These are phyloP conservation scores for Dissostichus mawsoni DNA, from an alignment of 2,113 vertebrate species.

Conservation along the genomic window DNA sequence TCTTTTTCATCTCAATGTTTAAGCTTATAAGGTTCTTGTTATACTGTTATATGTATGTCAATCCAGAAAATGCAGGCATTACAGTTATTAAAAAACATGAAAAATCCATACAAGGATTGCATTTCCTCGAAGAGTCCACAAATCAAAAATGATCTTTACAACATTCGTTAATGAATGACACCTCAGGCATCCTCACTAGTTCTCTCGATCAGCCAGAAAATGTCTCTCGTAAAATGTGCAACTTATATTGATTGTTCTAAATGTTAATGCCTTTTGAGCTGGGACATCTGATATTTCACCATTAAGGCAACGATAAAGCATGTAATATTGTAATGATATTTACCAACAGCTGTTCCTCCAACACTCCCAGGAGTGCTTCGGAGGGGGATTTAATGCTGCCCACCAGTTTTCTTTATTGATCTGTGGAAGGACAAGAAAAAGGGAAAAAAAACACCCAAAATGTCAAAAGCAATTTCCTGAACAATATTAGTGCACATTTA, in stretches of 20 bases:
- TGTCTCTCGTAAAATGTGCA: constrained; percentile 76
- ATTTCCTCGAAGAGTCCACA: constrained; percentile 45
- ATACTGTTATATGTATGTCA: constrained; percentile 24
- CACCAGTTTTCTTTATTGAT: constrained; percentile 77
- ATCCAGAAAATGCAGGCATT: constrained; percentile 18
- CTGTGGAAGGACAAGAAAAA: constrained; percentile 41
- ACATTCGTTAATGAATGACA: constrained; percentile 62
- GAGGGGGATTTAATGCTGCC: constrained; percentile 57
- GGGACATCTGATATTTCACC: constrained; percentile 81
- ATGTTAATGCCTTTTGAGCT: constrained; percentile 82
- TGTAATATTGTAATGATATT: constrained; percentile 84
- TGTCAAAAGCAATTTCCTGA: constrained; percentile 63
- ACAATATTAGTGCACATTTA: constrained; percentile 54
- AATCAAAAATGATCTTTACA: constrained; percentile 57
- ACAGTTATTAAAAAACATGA: constrained; percentile 44
- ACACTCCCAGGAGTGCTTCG: constrained; percentile 54
- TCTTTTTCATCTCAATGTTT: constrained; percentile 12
- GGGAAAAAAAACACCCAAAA: constrained; percentile 44
- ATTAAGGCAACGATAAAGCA: constrained; percentile 80
- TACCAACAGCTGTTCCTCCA: constrained; percentile 82
- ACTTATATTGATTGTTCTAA: constrained; percentile 84
- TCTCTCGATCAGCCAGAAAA: constrained; percentile 68
- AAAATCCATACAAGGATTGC: constrained; percentile 21
- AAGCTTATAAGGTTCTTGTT: constrained; percentile 11
- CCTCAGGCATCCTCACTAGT: constrained; percentile 54